These are phyloP conservation scores for Synanthedon tipuliformis DNA, from an alignment of 2,888 invertebrate genomes.

Conservation along the genomic window DNA sequence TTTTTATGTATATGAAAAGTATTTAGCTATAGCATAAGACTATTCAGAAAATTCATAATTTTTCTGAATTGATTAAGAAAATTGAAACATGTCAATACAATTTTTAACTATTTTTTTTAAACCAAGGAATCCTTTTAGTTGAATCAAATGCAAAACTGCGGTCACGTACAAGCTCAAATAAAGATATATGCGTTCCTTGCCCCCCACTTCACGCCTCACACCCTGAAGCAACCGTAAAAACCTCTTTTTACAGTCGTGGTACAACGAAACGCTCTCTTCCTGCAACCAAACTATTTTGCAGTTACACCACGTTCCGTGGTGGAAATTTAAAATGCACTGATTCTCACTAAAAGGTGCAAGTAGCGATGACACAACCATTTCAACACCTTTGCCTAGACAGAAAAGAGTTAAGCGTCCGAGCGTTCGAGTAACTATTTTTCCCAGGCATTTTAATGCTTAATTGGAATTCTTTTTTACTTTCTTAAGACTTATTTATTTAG, in stretches of 20 bases:
- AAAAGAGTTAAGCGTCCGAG: no score
- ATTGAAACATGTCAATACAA: no score
- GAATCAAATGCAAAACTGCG: constrained; percentile 38
- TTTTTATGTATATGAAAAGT: no score
- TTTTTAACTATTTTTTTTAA: background rate
- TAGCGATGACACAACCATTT: background rate
- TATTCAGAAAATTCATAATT: no score
- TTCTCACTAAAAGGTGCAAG: constrained; percentile 11
- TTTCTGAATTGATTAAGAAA: no score
- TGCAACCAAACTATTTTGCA: constrained; percentile 30
- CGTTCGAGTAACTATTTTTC: no score
- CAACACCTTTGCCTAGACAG: background rate
- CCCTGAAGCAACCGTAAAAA: constrained; percentile 47
- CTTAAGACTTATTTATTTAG: no score
- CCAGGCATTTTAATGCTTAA: no score
- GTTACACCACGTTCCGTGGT: constrained; percentile 25
- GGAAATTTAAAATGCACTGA: constrained; percentile 30
- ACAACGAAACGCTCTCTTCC: constrained; percentile 58
- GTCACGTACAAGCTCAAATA: constrained; percentile 53
- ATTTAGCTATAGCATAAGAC: no score
- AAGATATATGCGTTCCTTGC: constrained; percentile 34
- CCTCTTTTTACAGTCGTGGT: constrained; percentile 48
- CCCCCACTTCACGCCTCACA: constrained; percentile 9
- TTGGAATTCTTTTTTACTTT: no score
- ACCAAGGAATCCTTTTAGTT: constrained; percentile 29